Conservation (phyloP, 2,888 invertebrate species). For the Clistopyga incitator region DNA sequence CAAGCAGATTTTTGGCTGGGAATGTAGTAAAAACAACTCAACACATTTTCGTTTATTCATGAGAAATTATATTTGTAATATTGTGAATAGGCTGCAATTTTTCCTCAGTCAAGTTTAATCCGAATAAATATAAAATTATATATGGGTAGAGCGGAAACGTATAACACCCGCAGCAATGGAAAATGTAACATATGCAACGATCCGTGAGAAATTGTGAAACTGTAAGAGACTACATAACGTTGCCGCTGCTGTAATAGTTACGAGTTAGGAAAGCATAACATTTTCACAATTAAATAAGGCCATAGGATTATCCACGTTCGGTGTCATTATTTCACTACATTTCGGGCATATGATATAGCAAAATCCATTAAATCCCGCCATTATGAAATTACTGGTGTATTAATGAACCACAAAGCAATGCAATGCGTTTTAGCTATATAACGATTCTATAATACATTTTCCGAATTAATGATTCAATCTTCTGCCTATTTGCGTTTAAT, state of each 20-base stretch:
- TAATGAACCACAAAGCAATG: not conserved
- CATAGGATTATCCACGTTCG: slow-evolving; percentile 18
- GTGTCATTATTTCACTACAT: slow-evolving; percentile 5
- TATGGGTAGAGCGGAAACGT: not conserved
- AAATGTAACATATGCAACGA: not conserved
- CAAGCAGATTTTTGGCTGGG: too few species aligned
- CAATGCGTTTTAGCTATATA: not conserved
- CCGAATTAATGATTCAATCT: not conserved
- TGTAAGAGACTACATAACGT: not conserved
- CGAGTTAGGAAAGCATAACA: not conserved
- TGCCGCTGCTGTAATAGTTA: not conserved
- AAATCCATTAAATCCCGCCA: not conserved
- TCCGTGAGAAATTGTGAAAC: not conserved
- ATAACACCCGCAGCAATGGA: slow-evolving; percentile 2
- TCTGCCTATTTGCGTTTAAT: not conserved
- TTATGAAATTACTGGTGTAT: slow-evolving; percentile 1
- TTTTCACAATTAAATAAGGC: slow-evolving; percentile 9
- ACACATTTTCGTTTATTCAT: not conserved
- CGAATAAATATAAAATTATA: not conserved
- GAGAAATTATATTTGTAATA: not conserved
- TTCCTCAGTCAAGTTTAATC: not conserved
- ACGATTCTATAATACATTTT: slow-evolving; percentile 8
- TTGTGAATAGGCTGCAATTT: not conserved
- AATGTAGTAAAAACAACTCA: not conserved
- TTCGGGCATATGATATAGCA: not conserved